Base-by-base conservation (phyloP, 2,113 vertebrate species). In the Malurus alboscapulatus region DNA sequence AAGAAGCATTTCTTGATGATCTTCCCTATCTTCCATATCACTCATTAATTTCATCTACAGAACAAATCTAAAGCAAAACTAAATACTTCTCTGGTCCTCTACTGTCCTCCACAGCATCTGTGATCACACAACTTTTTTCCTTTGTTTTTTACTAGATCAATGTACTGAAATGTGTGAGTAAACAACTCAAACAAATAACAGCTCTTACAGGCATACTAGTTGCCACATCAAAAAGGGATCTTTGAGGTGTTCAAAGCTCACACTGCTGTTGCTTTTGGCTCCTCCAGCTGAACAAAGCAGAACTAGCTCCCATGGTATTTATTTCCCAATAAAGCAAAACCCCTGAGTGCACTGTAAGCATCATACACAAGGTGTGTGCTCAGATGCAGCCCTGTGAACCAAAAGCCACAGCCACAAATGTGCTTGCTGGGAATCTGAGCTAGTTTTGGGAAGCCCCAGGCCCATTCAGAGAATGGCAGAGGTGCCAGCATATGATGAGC, bases 401-500 rank as follows among this genome's bases (percentile, higher is more conserved):
- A 59, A 47, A 90, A 53, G 3, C 10, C 15, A 78, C 15, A 61
- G 9, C 19, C 20, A 27, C 14, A 68, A 30, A 55, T 6, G 5
- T n/a, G n/a, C n/a, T n/a, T n/a, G n/a, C n/a, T n/a, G n/a, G n/a
- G n/a, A n/a, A n/a, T n/a, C n/a, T n/a, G n/a, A n/a, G n/a, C n/a
- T n/a, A n/a, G n/a, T 71, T 83, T 77, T 0, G 3, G 34, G 38
- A 25, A 68, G 6, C 3, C 5, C 14, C 7, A 27, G 25, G 22
- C n/a, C 18, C 36, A 47, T 21, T 51, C 30, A 36, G 17, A 61
- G 11, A 7, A 15, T 75, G 30, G 3, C 2, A 1, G 71, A 59
- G 12, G 6, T 29, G 29, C 12, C 21, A 65, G 10, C 0, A 1
- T 0, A 2, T 2, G 10, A 55, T 1, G 1, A 81, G 14, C 3